phyloP scores from a whole-genome alignment of 2,797 vertebrate genomes.

The Intellagama lesueurii region DNA sequence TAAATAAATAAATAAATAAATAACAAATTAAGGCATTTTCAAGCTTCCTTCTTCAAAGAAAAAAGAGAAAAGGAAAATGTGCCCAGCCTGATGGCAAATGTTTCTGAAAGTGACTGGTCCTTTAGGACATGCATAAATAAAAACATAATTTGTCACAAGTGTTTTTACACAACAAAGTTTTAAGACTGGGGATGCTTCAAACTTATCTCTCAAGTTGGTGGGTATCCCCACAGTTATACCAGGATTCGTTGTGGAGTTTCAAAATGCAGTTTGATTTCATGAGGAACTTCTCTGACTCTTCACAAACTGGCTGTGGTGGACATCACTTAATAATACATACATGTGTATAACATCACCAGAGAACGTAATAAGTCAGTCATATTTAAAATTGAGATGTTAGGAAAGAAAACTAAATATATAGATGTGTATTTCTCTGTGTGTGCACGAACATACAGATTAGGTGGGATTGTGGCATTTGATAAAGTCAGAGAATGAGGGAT shows the following conservation, averaged over 20 bases:
- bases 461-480: background rate
- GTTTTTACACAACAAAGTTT: conserved; percentile 19
- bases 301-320: background rate
- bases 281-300: background rate
- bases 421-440: too few relatives aligned
- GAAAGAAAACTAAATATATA: background rate
- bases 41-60: background rate
- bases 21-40: conserved; percentile 27
- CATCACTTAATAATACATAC: background rate
- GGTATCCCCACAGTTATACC: background rate
- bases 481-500: background rate
- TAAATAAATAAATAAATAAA: conserved; percentile 29
- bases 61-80: conserved; percentile 13
- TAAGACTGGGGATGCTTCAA: conserved; percentile 18
- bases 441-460: too few relatives aligned
- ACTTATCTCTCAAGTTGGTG: conserved; percentile 8
- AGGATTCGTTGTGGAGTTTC: background rate
- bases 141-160: background rate
- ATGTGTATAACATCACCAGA: background rate
- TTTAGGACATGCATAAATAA: background rate
- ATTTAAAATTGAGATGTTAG: background rate
- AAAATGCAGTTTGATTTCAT: background rate
- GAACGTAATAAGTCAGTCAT: too few relatives aligned
- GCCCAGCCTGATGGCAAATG: background rate
- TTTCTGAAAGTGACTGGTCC: conserved; percentile 7